These are phyloP conservation scores for Melangyna quadrimaculata DNA, from an alignment of 2,888 invertebrate species.

Conservation along the genomic window DNA sequence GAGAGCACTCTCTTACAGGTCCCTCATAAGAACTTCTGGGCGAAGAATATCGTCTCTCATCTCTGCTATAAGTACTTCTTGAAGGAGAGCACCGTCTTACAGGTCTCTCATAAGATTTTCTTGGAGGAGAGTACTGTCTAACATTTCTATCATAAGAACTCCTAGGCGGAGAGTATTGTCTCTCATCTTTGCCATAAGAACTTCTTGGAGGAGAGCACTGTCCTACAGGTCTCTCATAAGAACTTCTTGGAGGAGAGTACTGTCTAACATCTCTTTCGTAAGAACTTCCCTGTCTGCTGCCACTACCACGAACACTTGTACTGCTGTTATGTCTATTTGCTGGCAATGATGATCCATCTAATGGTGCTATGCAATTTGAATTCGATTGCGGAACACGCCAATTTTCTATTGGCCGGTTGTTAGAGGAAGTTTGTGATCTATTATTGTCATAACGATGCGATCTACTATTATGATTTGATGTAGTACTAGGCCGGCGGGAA, in stretches of 20 bases:
- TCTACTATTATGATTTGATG: not conserved
- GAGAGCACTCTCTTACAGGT: too few relatives aligned
- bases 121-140: too few relatives aligned
- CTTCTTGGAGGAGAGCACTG: not conserved
- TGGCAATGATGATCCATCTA: not conserved
- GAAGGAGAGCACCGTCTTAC: not conserved
- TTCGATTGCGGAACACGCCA: not conserved
- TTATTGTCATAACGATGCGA: not conserved
- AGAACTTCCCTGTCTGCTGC: not conserved
- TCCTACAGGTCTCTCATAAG: not conserved
- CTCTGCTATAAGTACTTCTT: too few relatives aligned
- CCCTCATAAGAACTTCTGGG: too few relatives aligned
- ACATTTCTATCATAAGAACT: too few relatives aligned
- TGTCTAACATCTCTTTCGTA: not conserved
- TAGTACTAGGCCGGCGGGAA: not conserved
- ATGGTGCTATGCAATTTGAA: not conserved
- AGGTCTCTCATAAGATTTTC: too few relatives aligned
- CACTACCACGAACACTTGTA: too few relatives aligned
- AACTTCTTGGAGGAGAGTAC: not conserved
- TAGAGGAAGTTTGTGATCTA: not conserved
- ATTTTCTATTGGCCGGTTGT: not conserved
- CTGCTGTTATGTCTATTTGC: not conserved
- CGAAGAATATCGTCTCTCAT: too few relatives aligned
- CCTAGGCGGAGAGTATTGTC: too few relatives aligned
- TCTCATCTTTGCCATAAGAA: not conserved